phyloP scores from a whole-genome alignment of 2,797 vertebrate species.

The Gephyroberyx darwinii region DNA sequence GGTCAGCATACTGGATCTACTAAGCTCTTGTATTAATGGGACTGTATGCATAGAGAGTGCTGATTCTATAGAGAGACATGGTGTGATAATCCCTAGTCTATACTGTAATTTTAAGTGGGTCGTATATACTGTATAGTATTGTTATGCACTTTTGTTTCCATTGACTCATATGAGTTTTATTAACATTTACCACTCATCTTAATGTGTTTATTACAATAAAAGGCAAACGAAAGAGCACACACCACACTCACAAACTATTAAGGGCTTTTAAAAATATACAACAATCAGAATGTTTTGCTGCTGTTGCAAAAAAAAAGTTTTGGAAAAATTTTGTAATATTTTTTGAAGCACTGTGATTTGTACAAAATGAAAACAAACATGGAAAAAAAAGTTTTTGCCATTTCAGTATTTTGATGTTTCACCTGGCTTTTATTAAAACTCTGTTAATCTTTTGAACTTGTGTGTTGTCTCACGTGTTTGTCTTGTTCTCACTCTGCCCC shows the following conservation, averaged over 20 bases:
- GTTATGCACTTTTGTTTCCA: conserved; percentile 75
- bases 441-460: conserved; percentile 76
- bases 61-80: conserved; percentile 52
- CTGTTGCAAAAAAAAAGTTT: conserved; percentile 78
- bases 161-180: conserved; percentile 64
- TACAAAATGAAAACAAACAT: conserved; percentile 77
- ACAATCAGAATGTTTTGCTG: conserved; percentile 86
- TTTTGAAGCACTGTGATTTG: conserved; percentile 87
- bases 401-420: conserved; percentile 88
- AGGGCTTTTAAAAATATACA: conserved; percentile 81
- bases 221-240: conserved; percentile 72
- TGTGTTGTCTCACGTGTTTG: conserved; percentile 14
- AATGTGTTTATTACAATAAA: conserved; percentile 62
- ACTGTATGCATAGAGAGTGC: conserved; percentile 46
- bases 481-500: conserved; percentile 1
- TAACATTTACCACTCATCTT: conserved; percentile 70
- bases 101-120: conserved; percentile 66
- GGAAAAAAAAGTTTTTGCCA: conserved; percentile 68
- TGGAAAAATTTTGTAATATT: conserved; percentile 84
- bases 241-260: conserved; percentile 76
- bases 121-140: conserved; percentile 68
- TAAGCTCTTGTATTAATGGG: conserved; percentile 50
- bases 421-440: conserved; percentile 86
- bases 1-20: conserved; percentile 51
- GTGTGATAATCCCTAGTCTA: conserved; percentile 61